Conservation (phyloP, 1,140 invertebrate genomes). For the Diploscapter pachys region DNA sequence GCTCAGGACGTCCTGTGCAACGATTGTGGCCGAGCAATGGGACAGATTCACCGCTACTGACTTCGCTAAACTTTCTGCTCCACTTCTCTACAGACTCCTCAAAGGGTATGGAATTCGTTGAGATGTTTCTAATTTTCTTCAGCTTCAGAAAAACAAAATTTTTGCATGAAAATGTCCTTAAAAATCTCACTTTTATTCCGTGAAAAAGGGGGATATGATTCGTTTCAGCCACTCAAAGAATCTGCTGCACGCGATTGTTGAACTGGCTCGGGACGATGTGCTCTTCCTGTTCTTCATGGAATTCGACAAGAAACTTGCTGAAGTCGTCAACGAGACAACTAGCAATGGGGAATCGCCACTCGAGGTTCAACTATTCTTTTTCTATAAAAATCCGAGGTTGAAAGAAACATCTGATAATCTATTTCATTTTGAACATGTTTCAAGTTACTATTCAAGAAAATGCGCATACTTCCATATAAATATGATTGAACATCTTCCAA, state of each 20-base stretch:
- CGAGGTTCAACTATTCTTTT: constrained; percentile 68
- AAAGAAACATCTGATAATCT: neutral
- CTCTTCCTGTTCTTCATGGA: constrained; percentile 88
- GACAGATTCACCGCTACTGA: constrained; percentile 84
- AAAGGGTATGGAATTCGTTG: constrained; percentile 71
- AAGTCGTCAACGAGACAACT: constrained; percentile 67
- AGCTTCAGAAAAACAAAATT: neutral
- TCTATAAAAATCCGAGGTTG: neutral
- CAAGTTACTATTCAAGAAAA: too few relatives aligned
- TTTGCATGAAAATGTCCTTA: constrained; percentile 14
- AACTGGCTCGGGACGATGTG: constrained; percentile 82
- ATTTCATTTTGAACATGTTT: constrained; percentile 53
- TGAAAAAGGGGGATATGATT: constrained; percentile 9
- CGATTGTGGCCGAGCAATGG: constrained; percentile 70
- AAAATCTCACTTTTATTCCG: neutral
- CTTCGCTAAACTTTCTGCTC: constrained; percentile 85
- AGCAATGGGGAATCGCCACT: too few relatives aligned
- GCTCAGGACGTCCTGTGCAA: constrained; percentile 68
- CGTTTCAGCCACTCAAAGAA: constrained; percentile 65
- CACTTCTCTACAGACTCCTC: constrained; percentile 81
- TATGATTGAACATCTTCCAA: constrained; percentile 20
- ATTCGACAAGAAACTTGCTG: too few relatives aligned
- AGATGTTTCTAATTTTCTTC: neutral
- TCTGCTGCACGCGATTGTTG: constrained; percentile 82
- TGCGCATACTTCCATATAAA: neutral